Conservation (phyloP, 2,888 invertebrate species). For the Electrophaes corylata region DNA sequence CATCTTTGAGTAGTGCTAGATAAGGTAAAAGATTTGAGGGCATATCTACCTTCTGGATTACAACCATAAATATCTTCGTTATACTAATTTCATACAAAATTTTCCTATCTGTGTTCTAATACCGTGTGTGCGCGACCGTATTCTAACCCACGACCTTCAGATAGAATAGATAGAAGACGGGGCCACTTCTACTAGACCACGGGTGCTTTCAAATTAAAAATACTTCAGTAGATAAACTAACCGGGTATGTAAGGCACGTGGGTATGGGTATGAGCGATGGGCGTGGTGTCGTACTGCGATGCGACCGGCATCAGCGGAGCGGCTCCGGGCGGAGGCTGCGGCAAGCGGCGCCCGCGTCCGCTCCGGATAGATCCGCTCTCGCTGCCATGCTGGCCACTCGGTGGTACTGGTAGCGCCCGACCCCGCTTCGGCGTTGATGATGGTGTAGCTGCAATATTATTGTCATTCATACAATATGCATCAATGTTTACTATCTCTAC, state of each 20-base stretch:
- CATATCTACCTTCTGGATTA: too few relatives aligned
- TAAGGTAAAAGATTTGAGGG: too few relatives aligned
- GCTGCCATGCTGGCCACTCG: constrained; percentile 49
- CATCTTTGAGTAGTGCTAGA: too few relatives aligned
- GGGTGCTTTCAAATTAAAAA: background rate
- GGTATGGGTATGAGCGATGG: constrained; percentile 57
- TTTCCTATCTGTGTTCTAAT: too few relatives aligned
- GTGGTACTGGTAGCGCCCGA: constrained; percentile 36
- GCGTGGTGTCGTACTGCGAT: constrained; percentile 51
- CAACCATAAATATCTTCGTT: too few relatives aligned
- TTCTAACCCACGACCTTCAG: too few relatives aligned
- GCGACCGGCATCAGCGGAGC: constrained; percentile 49
- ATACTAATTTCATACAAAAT: too few relatives aligned
- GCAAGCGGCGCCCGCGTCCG: constrained; percentile 68
- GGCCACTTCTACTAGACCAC: background rate
- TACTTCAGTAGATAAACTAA: constrained; percentile 29
- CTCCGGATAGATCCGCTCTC: constrained; percentile 69
- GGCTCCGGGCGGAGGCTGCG: constrained; percentile 67
- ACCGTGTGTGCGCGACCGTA: too few relatives aligned
- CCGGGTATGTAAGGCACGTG: constrained; percentile 80
- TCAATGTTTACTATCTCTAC: too few relatives aligned
- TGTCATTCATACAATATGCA: background rate
- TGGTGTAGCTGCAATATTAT: constrained; percentile 68
- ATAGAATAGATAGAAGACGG: too few relatives aligned
- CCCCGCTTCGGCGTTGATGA: constrained; percentile 64